Conservation (phyloP, 2,113 vertebrate species). For the Oncorhynchus nerka region DNA sequence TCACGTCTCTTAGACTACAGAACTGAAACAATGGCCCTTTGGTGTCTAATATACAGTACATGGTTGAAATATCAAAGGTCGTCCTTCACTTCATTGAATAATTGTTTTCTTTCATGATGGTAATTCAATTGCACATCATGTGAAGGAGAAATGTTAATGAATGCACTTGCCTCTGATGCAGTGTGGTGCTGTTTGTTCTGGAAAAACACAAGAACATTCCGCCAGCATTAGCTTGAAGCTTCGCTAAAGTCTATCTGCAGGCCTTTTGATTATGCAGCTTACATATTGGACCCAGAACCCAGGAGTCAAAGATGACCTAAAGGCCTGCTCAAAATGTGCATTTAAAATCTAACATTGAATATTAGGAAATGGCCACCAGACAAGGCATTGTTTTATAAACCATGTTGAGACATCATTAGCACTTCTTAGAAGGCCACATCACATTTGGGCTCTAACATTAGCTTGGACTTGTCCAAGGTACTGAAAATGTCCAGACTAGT, state of each 20-base stretch:
- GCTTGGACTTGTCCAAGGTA: not conserved
- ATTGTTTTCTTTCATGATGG: constrained; percentile 1
- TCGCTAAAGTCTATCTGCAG: not conserved
- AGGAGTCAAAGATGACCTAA: no score
- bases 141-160: constrained; percentile 37
- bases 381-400: not conserved
- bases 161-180: constrained; percentile 16
- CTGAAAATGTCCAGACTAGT: no score
- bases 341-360: not conserved
- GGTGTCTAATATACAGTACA: not conserved
- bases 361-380: not conserved
- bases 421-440: not conserved
- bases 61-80: constrained; percentile 11
- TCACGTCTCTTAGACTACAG: not conserved
- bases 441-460: not conserved
- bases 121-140: constrained; percentile 5
- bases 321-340: not conserved
- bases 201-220: constrained; percentile 41
- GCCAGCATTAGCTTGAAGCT: constrained; percentile 1
- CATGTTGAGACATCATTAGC: not conserved
- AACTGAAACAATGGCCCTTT: not conserved
- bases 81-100: not conserved
- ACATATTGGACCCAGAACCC: not conserved
- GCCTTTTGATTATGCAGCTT: not conserved
- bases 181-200: constrained; percentile 19